Evolutionary conservation across 2,797 vertebrate genomes (phyloP).

Genomic region (Sebastes dallii): DNA sequence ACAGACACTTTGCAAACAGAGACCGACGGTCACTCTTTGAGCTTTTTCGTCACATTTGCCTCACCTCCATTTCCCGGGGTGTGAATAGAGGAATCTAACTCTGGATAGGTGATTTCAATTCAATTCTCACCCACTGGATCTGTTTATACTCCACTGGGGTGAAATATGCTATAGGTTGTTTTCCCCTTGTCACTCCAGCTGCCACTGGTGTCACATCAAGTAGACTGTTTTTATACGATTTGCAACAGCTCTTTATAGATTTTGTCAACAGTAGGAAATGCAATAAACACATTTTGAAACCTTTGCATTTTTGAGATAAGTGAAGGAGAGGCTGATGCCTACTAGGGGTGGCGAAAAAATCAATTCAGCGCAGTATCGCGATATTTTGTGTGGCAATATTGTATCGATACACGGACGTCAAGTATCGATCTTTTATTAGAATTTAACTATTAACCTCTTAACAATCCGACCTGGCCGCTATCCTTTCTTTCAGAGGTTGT

Average conservation of each 20-base stretch:
- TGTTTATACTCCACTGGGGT: slow-evolving; percentile 86
- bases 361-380: too few relatives aligned
- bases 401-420: too few relatives aligned
- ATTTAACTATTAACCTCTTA: too few relatives aligned
- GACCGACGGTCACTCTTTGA: slow-evolving; percentile 34
- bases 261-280: slow-evolving; percentile 46
- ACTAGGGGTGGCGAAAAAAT: too few relatives aligned
- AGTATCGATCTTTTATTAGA: too few relatives aligned
- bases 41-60: slow-evolving; percentile 51
- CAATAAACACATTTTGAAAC: slow-evolving; percentile 50
- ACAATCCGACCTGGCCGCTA: too few relatives aligned
- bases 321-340: not conserved
- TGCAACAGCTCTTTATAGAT: slow-evolving; percentile 45
- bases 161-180: slow-evolving; percentile 79
- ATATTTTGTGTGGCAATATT: too few relatives aligned
- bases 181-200: slow-evolving; percentile 72
- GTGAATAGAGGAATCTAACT: slow-evolving; percentile 89
- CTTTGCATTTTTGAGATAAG: not conserved
- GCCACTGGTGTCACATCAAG: slow-evolving; percentile 43
- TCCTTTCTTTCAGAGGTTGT: too few relatives aligned
- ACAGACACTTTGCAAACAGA: slow-evolving; percentile 24
- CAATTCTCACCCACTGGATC: slow-evolving; percentile 97
- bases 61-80: slow-evolving; percentile 77
- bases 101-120: slow-evolving; percentile 96
- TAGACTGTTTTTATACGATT: slow-evolving; percentile 33